These are phyloP conservation scores for Phylloscopus trochiloides DNA, from an alignment of 2,113 vertebrate species.

Conservation along the genomic window DNA sequence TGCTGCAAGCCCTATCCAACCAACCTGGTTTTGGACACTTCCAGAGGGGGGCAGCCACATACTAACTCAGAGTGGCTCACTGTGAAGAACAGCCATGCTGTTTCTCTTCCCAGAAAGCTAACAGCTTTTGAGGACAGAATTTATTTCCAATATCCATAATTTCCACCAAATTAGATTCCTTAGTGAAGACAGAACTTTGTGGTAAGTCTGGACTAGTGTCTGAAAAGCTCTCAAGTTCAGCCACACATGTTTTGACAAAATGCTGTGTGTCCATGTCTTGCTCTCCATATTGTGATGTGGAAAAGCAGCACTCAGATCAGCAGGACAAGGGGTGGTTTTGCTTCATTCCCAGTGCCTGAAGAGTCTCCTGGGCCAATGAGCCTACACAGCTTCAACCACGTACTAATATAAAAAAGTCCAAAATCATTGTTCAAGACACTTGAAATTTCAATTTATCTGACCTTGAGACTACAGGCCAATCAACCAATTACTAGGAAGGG, in stretches of 20 bases:
- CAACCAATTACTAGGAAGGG: accelerated
- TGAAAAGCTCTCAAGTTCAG: neutral
- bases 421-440: neutral
- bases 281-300: neutral
- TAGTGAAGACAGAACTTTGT: neutral
- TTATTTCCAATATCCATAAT: neutral
- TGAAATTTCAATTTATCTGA: neutral
- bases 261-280: too few species aligned
- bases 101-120: neutral
- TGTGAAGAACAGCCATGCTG: neutral
- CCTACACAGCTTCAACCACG: neutral
- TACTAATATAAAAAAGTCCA: neutral
- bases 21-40: neutral
- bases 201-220: neutral
- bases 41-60: neutral
- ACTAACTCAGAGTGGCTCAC: neutral
- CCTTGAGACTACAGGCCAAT: neutral
- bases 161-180: neutral
- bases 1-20: neutral
- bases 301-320: neutral
- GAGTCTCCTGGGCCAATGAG: neutral
- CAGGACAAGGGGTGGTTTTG: neutral
- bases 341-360: neutral
- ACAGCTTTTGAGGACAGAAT: neutral
- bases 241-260: accelerated